A percentile compares a stretch with the other conserved stretches of the same genome.
These are phyloP conservation scores for Ostrea denselamellosa DNA, from an alignment of 1,140 invertebrate species.

Conservation along the genomic window DNA sequence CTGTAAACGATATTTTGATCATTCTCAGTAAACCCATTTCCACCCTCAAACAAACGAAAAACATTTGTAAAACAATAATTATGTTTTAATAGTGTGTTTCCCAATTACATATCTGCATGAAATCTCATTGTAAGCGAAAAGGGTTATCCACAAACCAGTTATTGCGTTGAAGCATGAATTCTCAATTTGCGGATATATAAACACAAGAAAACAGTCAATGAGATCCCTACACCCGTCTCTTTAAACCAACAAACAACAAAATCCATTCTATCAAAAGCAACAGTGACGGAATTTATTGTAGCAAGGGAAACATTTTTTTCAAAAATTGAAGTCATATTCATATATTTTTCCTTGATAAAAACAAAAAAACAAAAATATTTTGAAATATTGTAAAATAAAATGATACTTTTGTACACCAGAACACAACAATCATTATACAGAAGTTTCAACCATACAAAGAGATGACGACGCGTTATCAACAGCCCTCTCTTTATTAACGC, in stretches of 20 bases:
- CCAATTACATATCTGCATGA: conserved; percentile 14
- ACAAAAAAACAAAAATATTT: neutral
- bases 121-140: conserved; percentile 44
- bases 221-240: conserved; percentile 9
- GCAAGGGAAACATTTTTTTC: conserved; percentile 51
- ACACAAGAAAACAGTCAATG: conserved; percentile 16
- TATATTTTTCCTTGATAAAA: neutral
- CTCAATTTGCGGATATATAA: neutral
- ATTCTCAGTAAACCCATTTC: neutral
- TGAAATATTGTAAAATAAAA: conserved; percentile 8
- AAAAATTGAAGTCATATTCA: neutral
- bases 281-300: conserved; percentile 57
- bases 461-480: conserved; percentile 11
- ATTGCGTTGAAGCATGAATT: neutral
- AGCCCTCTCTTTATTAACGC: conserved; percentile 7
- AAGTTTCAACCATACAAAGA: conserved; percentile 26
- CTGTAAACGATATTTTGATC: neutral
- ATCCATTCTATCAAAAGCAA: conserved; percentile 36
- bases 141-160: neutral
- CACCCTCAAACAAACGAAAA: conserved; percentile 21
- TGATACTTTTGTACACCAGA: conserved; percentile 7
- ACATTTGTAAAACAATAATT: neutral
- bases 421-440: conserved; percentile 13
- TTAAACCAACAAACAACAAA: conserved; percentile 17
- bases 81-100: conserved; percentile 5